Percentiles rank a stretch among this genome's conserved stretches.
These are phyloP conservation scores for Orchesella flavescens DNA, from an alignment of 2,888 invertebrate species.

Conservation along the genomic window DNA sequence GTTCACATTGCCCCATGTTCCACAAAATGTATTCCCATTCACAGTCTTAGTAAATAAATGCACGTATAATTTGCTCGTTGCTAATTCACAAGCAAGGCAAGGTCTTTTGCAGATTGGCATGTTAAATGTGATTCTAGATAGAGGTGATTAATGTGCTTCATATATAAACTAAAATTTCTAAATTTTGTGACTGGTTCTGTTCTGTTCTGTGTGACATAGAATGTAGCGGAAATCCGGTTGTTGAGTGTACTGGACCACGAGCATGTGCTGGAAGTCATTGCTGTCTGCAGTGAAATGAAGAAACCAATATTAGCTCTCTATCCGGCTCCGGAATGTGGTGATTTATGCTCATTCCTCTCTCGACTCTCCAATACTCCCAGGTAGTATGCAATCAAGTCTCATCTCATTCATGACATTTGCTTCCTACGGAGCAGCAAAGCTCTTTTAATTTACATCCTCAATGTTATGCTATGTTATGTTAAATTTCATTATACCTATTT, in stretches of 20 bases:
- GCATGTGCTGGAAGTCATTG: conserved; percentile 70
- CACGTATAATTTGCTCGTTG: no score
- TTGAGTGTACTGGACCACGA: conserved; percentile 71
- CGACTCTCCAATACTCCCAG: conserved; percentile 71
- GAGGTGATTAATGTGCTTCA: no score
- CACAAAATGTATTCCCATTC: no score
- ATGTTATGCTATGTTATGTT: no score
- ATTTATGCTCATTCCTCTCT: conserved; percentile 71
- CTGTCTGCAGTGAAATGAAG: conserved; percentile 70
- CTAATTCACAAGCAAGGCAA: no score
- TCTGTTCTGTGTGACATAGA: conserved; percentile 63
- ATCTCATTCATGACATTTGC: no score
- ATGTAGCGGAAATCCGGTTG: conserved; percentile 70
- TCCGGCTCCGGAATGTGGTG: conserved; percentile 71
- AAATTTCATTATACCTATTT: not conserved
- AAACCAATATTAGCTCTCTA: conserved; percentile 69
- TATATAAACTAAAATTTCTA: not conserved
- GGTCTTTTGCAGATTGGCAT: no score
- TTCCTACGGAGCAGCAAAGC: not conserved
- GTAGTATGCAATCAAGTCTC: conserved; percentile 41
- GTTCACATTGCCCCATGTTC: no score
- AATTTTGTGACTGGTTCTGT: not conserved
- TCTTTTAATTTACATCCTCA: no score
- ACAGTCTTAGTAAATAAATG: no score
- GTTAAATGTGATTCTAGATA: no score